Percentiles rank a stretch among this genome's conserved stretches.
phyloP scores from a whole-genome alignment of 2,888 invertebrate species.

The Ochropleura leucogaster region DNA sequence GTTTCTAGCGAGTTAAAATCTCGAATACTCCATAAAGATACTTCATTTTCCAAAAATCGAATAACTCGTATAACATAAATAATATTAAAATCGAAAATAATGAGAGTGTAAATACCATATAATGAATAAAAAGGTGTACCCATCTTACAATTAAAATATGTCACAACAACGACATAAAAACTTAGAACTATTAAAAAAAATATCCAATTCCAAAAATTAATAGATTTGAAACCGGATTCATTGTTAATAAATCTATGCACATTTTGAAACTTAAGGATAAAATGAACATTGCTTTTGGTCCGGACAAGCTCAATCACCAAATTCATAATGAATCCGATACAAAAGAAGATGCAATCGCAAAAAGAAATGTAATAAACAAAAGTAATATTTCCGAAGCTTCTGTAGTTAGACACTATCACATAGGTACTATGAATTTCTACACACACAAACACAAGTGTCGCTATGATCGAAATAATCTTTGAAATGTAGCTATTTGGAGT shows the following conservation, averaged over 20 bases:
- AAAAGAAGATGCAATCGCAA: constrained; percentile 6
- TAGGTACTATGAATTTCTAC: background rate
- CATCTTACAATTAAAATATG: background rate
- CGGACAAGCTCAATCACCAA: background rate
- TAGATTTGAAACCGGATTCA: background rate
- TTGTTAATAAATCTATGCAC: constrained; percentile 28
- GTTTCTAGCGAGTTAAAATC: background rate
- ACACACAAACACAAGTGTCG: background rate
- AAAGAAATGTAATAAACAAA: background rate
- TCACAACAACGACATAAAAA: background rate
- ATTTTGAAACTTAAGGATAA: constrained; percentile 25
- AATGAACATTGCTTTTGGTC: background rate
- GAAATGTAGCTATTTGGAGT: constrained; percentile 8
- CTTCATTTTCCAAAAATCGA: constrained; percentile 7
- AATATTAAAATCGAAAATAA: constrained; percentile 15
- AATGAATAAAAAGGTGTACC: background rate
- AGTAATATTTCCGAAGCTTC: too few species aligned
- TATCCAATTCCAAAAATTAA: constrained; percentile 38
- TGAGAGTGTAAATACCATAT: background rate
- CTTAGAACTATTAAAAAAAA: background rate
- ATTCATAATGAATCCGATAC: background rate
- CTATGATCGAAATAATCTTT: constrained; percentile 27
- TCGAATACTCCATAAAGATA: constrained; percentile 12
- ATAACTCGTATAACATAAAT: constrained; percentile 8
- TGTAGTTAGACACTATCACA: background rate